Evolutionary conservation across 2,113 vertebrate species (phyloP), one percentile per base, ranked within the genome.

Genomic region (Emydura subglobosa): DNA sequence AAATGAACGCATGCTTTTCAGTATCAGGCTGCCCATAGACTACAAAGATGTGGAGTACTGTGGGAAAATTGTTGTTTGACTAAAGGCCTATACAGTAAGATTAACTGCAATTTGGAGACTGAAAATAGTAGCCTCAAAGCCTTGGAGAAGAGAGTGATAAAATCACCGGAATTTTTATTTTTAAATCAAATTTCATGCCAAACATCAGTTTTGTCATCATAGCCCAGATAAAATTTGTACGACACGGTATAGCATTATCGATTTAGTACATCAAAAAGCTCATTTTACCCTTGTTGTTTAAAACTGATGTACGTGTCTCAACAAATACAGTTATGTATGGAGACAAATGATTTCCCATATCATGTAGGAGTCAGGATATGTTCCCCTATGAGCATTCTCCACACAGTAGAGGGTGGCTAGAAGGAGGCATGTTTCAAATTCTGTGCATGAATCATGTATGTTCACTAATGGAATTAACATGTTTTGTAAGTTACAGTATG

Each of bases 101-200:
- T 97, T 96, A 91, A 96, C 96, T 96, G 93, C 79, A 96, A 91
- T 95, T 94, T 93, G 91, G 95, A 96, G 94, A 90, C 90, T 93
- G 94, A 85, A 84, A 91, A 81, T 88, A 94, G 92, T 51, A 88
- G 81, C 87, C 96, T 96, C 94, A 87, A 92, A 95, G 92, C 83
- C 74, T 91, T 13, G 57, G 55, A 34, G 82, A 65, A 79, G 74
- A 90, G 79, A 80, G 54, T 86, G 80, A 94, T 87, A 87, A 22
- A 76, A 50, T 24, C 78, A 84, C 79, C 57, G 53, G 50, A 59
- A 76, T 72, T 81, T 34, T 65, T 74, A 79, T 94, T 92, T 96
- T 85, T 80, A 53, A 86, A 91, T 94, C 86, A 89, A 86, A 82
- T 92, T 95, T 96, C 91, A 92, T 93, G 96, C 93, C 90, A 84